A percentile compares a stretch with the other conserved stretches of the same genome.
phyloP scores from a whole-genome alignment of 2,888 invertebrate species.

The Lysandra coridon region DNA sequence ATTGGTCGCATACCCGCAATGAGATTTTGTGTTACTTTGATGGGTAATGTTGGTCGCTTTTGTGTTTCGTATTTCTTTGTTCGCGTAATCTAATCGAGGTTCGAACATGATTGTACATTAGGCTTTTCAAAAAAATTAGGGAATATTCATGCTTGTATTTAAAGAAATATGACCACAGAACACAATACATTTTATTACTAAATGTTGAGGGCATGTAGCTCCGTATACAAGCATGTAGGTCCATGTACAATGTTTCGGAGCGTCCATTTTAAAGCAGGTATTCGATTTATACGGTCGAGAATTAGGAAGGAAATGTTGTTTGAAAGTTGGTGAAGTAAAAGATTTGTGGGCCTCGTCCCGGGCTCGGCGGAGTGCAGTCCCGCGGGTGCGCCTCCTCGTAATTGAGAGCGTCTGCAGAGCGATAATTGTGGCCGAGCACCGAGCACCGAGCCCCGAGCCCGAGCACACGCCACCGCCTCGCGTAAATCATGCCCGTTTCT shows the following conservation, averaged over 20 bases:
- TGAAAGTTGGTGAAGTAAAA: slow-evolving; percentile 64
- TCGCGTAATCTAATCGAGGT: too few relatives aligned
- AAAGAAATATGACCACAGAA: neutral
- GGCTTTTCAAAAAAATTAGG: too few relatives aligned
- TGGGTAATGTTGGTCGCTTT: too few relatives aligned
- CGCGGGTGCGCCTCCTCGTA: slow-evolving; percentile 77
- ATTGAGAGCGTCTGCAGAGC: slow-evolving; percentile 80
- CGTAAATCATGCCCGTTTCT: slow-evolving; percentile 79
- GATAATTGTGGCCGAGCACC: slow-evolving; percentile 76
- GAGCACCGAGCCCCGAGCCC: slow-evolving; percentile 53
- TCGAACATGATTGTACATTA: too few relatives aligned
- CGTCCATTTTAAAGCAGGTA: neutral
- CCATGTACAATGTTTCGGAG: neutral
- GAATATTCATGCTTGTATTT: neutral
- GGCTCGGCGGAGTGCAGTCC: slow-evolving; percentile 64
- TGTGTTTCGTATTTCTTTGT: too few relatives aligned
- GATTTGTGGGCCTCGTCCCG: slow-evolving; percentile 68
- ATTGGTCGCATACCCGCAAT: neutral
- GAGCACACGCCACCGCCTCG: slow-evolving; percentile 48
- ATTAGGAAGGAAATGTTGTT: slow-evolving; percentile 35
- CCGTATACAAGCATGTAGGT: neutral
- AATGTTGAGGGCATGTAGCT: neutral
- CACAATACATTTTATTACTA: too few relatives aligned
- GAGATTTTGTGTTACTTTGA: neutral
- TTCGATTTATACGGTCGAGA: slow-evolving; percentile 24